Evolutionary conservation across 2,113 vertebrate genomes (phyloP).

Genomic region (Micromys minutus): DNA sequence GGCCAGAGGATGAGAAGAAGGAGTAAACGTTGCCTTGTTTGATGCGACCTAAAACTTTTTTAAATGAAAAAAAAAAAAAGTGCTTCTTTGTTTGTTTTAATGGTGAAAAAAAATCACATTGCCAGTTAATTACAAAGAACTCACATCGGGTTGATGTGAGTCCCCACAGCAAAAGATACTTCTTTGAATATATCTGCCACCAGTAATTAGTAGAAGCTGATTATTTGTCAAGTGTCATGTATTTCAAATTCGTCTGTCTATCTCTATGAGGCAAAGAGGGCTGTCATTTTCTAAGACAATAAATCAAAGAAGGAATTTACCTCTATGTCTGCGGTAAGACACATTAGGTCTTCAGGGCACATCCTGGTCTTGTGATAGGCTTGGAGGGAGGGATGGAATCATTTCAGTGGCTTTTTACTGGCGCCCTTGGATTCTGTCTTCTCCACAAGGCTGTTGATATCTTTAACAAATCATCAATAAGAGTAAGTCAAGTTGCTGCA

Average conservation of each 20-base stretch:
- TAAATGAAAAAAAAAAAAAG: too few species aligned
- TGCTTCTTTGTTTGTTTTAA: too few species aligned
- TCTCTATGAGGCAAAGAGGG: neutral
- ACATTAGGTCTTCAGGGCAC: neutral
- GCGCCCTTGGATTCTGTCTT: neutral
- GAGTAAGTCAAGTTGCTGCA: neutral
- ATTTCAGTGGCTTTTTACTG: conserved; percentile 24
- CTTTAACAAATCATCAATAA: neutral
- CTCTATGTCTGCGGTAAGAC: neutral
- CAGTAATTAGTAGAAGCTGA: neutral
- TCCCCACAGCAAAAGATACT: too few species aligned
- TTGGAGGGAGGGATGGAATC: neutral
- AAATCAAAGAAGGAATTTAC: conserved; percentile 40
- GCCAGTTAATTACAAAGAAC: neutral
- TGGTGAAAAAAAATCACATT: too few species aligned
- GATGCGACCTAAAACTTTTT: too few species aligned
- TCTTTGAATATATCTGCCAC: neutral
- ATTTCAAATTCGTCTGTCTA: conserved; percentile 32
- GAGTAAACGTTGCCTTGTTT: too few species aligned
- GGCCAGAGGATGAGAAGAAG: too few species aligned
- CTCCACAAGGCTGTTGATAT: neutral
- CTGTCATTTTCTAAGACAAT: conserved; percentile 3
- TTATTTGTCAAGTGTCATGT: neutral
- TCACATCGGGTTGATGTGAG: neutral
- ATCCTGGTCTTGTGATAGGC: neutral